These are phyloP conservation scores for Plebejus melissa DNA, from an alignment of 2,888 invertebrate genomes.

Conservation along the genomic window DNA sequence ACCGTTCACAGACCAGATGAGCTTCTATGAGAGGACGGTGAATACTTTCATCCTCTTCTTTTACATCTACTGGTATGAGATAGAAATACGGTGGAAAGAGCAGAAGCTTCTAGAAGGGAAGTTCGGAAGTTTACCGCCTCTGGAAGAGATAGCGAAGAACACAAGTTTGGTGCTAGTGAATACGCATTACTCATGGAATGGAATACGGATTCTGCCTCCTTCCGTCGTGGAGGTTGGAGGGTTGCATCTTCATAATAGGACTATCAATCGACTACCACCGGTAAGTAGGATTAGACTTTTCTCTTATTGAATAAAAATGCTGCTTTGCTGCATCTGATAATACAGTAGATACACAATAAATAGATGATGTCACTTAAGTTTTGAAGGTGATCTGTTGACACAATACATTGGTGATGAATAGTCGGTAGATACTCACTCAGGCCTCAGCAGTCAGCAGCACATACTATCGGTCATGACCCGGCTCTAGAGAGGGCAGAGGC, in stretches of 20 bases:
- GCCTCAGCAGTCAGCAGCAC: too few species aligned
- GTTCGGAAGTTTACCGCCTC: constrained; percentile 54
- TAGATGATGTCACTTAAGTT: too few species aligned
- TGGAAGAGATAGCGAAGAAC: constrained; percentile 59
- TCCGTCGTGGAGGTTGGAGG: constrained; percentile 74
- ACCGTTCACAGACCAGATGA: constrained; percentile 53
- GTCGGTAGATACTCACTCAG: too few species aligned
- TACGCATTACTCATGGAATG: constrained; percentile 61
- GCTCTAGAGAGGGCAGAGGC: too few species aligned
- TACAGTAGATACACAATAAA: too few species aligned
- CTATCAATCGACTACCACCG: constrained; percentile 41
- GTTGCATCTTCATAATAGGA: constrained; percentile 59
- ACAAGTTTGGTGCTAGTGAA: constrained; percentile 69
- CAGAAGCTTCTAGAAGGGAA: constrained; percentile 50
- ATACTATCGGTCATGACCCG: too few species aligned
- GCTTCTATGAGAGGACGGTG: constrained; percentile 56
- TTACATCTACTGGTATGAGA: constrained; percentile 46
- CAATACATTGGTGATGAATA: too few species aligned
- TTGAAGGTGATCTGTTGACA: too few species aligned
- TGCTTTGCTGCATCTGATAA: too few species aligned
- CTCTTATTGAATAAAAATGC: background rate
- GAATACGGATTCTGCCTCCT: constrained; percentile 61
- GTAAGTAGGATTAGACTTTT: constrained; percentile 38
- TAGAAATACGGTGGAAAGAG: constrained; percentile 44
- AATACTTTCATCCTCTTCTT: constrained; percentile 55